Conservation (phyloP, 2,797 vertebrate species). For the Gymnothorax reevesii region DNA sequence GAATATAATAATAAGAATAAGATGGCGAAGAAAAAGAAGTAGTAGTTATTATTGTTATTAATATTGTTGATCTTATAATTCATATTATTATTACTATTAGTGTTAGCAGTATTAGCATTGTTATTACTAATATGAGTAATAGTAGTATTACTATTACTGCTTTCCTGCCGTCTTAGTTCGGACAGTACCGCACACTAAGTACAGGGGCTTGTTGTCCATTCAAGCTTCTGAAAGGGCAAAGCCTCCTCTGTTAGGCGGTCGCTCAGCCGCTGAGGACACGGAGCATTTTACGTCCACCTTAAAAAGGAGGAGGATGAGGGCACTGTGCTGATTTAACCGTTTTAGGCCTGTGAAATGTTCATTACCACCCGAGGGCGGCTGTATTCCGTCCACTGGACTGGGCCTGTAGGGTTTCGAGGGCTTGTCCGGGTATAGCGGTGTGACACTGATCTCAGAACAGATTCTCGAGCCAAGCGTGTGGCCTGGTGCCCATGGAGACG, state of each 20-base stretch:
- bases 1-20: no score
- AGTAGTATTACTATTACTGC: background rate
- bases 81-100: no score
- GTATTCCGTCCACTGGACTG: slow-evolving; percentile 31
- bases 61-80: no score
- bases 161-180: background rate
- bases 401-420: slow-evolving; percentile 17
- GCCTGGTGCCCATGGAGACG: no score
- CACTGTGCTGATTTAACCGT: slow-evolving; percentile 18
- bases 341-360: slow-evolving; percentile 53
- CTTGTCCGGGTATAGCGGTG: background rate
- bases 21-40: no score
- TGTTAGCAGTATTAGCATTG: no score
- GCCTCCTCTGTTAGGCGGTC: background rate
- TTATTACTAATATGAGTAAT: background rate
- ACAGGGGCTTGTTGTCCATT: background rate
- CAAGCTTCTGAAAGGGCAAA: background rate
- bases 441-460: background rate
- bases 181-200: background rate
- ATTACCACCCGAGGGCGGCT: slow-evolving; percentile 39
- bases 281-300: slow-evolving; percentile 13
- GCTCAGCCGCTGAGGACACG: slow-evolving; percentile 33
- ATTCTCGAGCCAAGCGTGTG: background rate
- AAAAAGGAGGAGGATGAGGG: background rate
- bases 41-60: no score